Percentiles rank a stretch among this genome's conserved stretches.
Conservation (phyloP, 1,140 invertebrate species). For the Drosophila gunungcola region DNA sequence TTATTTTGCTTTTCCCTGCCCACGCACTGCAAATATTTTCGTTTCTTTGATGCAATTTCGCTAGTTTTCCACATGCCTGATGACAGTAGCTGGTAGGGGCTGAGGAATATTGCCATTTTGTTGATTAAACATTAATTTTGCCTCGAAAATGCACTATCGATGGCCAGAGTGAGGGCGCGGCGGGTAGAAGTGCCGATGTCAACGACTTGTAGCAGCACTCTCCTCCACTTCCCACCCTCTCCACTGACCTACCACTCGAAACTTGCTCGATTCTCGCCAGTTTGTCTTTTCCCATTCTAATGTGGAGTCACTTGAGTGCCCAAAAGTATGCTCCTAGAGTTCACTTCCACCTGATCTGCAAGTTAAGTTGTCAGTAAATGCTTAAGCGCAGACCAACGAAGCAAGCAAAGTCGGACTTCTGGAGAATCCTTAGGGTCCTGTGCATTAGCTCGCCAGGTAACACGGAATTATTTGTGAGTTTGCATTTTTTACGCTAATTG, state of each 20-base stretch:
- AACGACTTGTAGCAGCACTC: background rate
- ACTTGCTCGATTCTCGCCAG: too few relatives aligned
- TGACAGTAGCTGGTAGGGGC: background rate
- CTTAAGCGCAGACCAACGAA: too few relatives aligned
- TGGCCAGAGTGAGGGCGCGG: background rate
- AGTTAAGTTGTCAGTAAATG: too few relatives aligned
- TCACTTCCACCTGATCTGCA: background rate
- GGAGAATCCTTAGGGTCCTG: background rate
- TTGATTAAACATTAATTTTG: conserved; percentile 75
- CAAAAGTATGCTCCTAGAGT: background rate
- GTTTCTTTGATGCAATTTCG: conserved; percentile 68
- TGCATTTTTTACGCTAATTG: conserved; percentile 79
- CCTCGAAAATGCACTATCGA: conserved; percentile 48
- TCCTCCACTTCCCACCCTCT: too few relatives aligned
- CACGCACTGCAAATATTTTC: conserved; percentile 77
- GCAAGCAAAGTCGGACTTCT: too few relatives aligned
- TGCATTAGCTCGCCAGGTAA: background rate
- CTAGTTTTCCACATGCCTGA: conserved; percentile 58
- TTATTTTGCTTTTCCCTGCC: conserved; percentile 28
- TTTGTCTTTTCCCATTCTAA: background rate
- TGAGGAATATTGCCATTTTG: conserved; percentile 40
- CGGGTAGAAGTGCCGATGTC: too few relatives aligned
- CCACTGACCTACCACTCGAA: too few relatives aligned
- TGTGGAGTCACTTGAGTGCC: background rate
- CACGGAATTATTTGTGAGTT: conserved; percentile 5